Conservation (phyloP, 1,140 invertebrate genomes). For the Drosophila varians region DNA sequence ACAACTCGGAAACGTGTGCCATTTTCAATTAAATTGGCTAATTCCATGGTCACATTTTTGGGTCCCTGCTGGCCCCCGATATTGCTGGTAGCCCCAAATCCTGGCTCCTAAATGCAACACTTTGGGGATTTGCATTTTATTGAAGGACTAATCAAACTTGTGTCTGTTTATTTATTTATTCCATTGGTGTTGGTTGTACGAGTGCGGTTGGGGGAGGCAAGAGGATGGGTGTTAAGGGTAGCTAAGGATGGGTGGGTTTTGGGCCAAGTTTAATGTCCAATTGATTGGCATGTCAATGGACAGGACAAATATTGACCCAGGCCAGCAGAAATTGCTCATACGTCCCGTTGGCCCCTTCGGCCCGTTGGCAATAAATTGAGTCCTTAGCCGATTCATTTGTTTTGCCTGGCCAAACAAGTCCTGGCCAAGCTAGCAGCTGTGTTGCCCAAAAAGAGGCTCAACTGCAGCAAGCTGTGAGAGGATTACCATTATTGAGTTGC, state of each 20-base stretch:
- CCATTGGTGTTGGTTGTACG: background rate
- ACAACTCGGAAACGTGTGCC: background rate
- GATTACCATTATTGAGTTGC: constrained; percentile 40
- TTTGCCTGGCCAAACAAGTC: constrained; percentile 48
- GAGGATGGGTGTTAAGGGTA: background rate
- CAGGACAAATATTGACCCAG: constrained; percentile 41
- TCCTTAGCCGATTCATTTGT: constrained; percentile 57
- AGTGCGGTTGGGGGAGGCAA: too few species aligned
- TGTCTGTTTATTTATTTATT: constrained; percentile 66
- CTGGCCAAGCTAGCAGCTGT: constrained; percentile 29
- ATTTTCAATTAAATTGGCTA: background rate
- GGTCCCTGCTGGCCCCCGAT: background rate
- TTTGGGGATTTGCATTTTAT: constrained; percentile 61
- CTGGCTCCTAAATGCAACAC: background rate
- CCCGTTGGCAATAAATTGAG: constrained; percentile 45
- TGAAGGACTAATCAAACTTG: constrained; percentile 67
- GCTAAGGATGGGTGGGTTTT: background rate
- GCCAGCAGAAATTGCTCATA: constrained; percentile 54
- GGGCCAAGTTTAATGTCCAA: constrained; percentile 49
- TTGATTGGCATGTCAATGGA: constrained; percentile 56
- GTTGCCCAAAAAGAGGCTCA: background rate
- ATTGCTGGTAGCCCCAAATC: background rate
- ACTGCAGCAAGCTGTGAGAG: background rate
- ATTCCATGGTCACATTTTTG: background rate
- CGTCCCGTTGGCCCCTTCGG: constrained; percentile 28